These are phyloP conservation scores for Orthosia incerta DNA, from an alignment of 2,888 invertebrate genomes.

Conservation along the genomic window DNA sequence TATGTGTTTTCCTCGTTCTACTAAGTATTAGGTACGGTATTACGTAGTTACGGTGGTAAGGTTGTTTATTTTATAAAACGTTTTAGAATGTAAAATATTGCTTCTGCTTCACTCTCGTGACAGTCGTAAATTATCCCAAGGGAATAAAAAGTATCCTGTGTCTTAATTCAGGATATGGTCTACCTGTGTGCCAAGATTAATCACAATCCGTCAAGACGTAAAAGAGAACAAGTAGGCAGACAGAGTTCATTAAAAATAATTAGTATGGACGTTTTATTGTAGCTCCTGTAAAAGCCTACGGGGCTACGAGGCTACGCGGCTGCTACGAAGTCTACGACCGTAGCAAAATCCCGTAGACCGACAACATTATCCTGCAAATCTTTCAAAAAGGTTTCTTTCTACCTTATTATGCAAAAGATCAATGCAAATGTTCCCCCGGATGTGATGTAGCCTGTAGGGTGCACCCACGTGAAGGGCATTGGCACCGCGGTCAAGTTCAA, in stretches of 20 bases:
- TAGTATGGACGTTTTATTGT: background rate
- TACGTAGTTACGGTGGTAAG: background rate
- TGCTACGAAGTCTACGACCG: slow-evolving; percentile 27
- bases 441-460: slow-evolving; percentile 39
- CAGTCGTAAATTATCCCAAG: no score
- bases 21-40: slow-evolving; percentile 13
- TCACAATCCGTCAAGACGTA: no score
- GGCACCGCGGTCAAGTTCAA: slow-evolving; percentile 67
- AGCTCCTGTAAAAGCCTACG: slow-evolving; percentile 10
- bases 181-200: no score
- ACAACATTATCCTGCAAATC: background rate
- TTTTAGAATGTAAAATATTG: background rate
- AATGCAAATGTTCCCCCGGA: slow-evolving; percentile 41
- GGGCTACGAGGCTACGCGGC: slow-evolving; percentile 27
- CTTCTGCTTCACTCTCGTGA: no score
- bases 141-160: no score
- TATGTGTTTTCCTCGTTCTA: slow-evolving; percentile 37
- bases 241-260: no score
- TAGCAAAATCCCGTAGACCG: slow-evolving; percentile 10
- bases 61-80: background rate
- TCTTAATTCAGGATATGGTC: no score
- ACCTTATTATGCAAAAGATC: slow-evolving; percentile 17
- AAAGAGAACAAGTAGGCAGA: no score
- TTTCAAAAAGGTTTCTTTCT: background rate
- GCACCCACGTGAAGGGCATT: slow-evolving; percentile 55